These are phyloP conservation scores for Apostichopus californicus DNA, from an alignment of 35 echinoderm and acorn worm genomes.

Conservation along the genomic window DNA sequence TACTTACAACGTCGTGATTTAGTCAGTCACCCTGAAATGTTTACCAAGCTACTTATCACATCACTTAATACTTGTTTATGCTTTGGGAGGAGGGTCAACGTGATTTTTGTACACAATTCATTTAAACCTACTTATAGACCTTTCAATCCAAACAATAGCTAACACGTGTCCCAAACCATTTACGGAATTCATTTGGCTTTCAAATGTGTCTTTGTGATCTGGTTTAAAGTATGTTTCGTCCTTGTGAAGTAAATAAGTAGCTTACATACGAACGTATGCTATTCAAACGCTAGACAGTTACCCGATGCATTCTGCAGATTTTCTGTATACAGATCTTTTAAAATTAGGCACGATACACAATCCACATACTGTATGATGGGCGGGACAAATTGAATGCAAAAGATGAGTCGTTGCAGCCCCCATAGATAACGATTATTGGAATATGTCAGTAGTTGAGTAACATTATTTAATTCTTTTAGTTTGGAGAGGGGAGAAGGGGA, in stretches of 20 bases:
- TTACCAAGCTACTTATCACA: conserved; percentile 16
- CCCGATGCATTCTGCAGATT: no score
- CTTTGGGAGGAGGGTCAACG: neutral
- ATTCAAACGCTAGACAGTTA: neutral
- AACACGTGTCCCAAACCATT: conserved; percentile 27
- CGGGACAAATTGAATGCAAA: no score
- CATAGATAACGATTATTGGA: no score
- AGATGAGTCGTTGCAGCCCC: no score
- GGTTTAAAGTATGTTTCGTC: neutral
- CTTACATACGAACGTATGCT: neutral
- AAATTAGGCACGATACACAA: no score
- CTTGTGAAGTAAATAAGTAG: neutral
- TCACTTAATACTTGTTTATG: conserved; percentile 6
- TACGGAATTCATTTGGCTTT: neutral
- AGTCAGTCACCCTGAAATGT: neutral
- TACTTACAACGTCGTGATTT: neutral
- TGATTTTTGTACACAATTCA: neutral
- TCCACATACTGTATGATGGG: no score
- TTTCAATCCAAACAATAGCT: conserved; percentile 4
- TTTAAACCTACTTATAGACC: neutral
- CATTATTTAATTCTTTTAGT: no score
- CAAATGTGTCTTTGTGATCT: neutral
- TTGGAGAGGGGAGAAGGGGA: no score
- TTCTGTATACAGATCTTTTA: no score
- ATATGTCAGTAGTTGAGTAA: no score